Base-by-base conservation (phyloP, 1,140 invertebrate species). In the Daktulosphaira vitifoliae region DNA sequence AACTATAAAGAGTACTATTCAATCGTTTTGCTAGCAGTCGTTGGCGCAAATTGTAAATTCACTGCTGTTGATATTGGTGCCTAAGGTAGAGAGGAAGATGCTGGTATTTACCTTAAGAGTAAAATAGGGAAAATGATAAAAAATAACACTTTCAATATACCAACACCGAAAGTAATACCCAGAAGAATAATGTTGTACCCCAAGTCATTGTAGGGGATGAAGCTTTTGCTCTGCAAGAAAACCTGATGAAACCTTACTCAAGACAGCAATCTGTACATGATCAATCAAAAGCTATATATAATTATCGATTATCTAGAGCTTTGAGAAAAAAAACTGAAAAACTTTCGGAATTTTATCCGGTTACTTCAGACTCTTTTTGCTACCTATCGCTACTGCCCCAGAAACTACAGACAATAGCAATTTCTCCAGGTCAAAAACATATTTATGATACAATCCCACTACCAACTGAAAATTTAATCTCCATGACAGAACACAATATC, bases 1-100 rank as follows among this genome's bases (percentile, higher is more conserved):
- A 78, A 78, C 69, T 78, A 78, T 50, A 79, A 79, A 67, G 51
- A 71, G 4, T 73, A 67, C 67, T 78, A 75, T 70, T 77, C 73
- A 23, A 73, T 78, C 37, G 75, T 80, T 49, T 68, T 80, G n/a
- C 68, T 78, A 38, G 79, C 74, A 5, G 46, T 80, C 15, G 76
- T 76, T 46, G 76, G 80, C 71, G 74, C 74, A 2, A 71, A 78
- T 59, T 78, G 74, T 67, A 72, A 74, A 65, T 79, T 79, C 69
- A 71, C 73, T 29, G 69, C 68, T 54, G 68, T 79, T 52, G 74
- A 79, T 68, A 72, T 80, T 15, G 76, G 76, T 38, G 70, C 72
- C 8, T 74, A 74, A 67, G 76, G 76, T n/a, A 74, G 71, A 66
- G 70, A 75, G 68, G 69, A 72, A 38, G 75, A 79, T 69, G 72